phyloP scores from a whole-genome alignment of 2,888 invertebrate genomes.

The Siphonodentalium dalli region DNA sequence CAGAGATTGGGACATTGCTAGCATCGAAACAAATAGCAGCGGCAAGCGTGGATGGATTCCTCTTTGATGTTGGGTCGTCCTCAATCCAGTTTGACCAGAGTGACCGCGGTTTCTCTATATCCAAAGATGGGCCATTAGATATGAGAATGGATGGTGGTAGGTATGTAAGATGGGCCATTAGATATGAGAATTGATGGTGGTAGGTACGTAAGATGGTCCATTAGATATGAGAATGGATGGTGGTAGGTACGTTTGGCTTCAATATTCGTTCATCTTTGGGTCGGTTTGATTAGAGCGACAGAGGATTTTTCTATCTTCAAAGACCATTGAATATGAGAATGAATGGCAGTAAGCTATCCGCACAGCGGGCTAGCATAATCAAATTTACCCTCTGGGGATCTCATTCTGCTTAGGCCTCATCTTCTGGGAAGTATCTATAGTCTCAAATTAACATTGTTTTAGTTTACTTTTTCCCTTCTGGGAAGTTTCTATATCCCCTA shows the following conservation, averaged over 20 bases:
- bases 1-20: conserved; percentile 80
- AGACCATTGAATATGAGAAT: no score
- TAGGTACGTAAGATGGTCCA: conserved; percentile 76
- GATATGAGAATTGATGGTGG: conserved; percentile 95
- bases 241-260: conserved; percentile 64
- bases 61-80: conserved; percentile 94
- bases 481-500: no score
- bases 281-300: no score
- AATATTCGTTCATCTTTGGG: background rate
- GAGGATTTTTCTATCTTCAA: no score
- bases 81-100: conserved; percentile 91
- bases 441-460: no score
- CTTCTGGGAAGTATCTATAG: no score
- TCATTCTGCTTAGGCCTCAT: no score
- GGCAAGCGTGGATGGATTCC: conserved; percentile 80
- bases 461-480: no score
- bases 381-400: no score
- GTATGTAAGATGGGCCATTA: conserved; percentile 77
- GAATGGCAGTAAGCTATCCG: no score
- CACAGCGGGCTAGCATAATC: no score
- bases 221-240: conserved; percentile 97
- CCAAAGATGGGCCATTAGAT: conserved; percentile 83
- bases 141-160: conserved; percentile 92
- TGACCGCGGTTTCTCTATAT: conserved; percentile 84
- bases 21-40: conserved; percentile 69